Base-by-base conservation (phyloP, 2,113 vertebrate genomes). In the Spermophilus dauricus region DNA sequence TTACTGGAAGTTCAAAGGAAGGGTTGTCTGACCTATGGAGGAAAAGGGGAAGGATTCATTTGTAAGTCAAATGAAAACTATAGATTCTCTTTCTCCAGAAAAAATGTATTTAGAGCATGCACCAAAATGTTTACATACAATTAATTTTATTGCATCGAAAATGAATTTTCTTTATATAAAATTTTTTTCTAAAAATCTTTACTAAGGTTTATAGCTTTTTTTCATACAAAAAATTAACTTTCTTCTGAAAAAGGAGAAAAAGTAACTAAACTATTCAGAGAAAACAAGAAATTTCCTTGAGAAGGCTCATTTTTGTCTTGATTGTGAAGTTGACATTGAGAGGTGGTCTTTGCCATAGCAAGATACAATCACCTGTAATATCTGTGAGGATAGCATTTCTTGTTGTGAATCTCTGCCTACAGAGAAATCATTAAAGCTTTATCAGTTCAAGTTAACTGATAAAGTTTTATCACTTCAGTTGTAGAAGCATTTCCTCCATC, bases 71-170 rank as follows among this genome's bases (percentile, higher is more conserved):
- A 73, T 72, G 5, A 91, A 94, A 87, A 42, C 72, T 85, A 22
- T 17, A 58, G 45, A 58, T 30, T 13, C 30, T 13, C 30, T 95
- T 10, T 69, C 32, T 61, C 18, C 37, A 58, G 63, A 88, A 88
- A 88, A 94, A 81, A 48, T 45, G 9, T 10, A 39, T n/a, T 30
- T 18, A 67, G 73, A 90, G 16, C 16, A 11, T 58, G 32, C 1
- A 42, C 32, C 22, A 65, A 84, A 89, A 87, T 53, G 11, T 87
- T 85, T 77, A 80, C 80, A 48, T 89, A 53, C 18, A 85, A 63
- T 70, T 92, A 39, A 63, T 93, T 97, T 94, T 61, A 91, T 72
- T 91, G n/a, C 39, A 58, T 12, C 76, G 39, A 94, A 70, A 77
- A 69, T 28, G 18, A 39, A 81, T 91, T 81, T 97, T 89, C 48